Evolutionary conservation across 2,797 vertebrate genomes (phyloP), one percentile per base, ranked within the genome.

Genomic region (Rhadinocentrus ornatus): DNA sequence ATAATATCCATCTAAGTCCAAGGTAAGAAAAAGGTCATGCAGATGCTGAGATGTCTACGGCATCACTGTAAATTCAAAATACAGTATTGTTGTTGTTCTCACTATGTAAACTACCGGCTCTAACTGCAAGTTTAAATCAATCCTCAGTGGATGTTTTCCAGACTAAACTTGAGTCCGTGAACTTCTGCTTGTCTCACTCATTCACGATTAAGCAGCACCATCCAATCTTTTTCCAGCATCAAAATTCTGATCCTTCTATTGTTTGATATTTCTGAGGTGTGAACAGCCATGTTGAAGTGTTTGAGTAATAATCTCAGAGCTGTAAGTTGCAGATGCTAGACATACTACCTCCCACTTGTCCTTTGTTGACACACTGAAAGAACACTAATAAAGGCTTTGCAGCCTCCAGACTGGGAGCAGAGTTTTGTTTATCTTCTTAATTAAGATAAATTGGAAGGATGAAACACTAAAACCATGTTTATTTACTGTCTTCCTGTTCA

Each of bases 391-490:
- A 53, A 67, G 48, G 46, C 35, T 70, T 29, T 44, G 29, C 53
- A 75, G 63, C 29, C 37, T 44, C 52, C 48, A 68, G 81, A 71
- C 67, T 9, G 4, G 81, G 62, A 86, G 74, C 71, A 24, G n/a
- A 66, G 55, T 39, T 83, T 71, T 82, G 85, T 85, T 90, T 89
- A 87, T 93, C 85, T 83, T 48, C 71, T 80, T 89, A 89, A 89
- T 87, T 78, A 81, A 71, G 81, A 85, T 78, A 84, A 86, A 89
- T 86, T 88, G 62, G 63, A 78, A 69, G 66, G 80, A 92, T 87
- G 84, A 88, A 89, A 90, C 83, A 83, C 89, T 89, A 81, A 81
- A 83, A 73, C 78, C 35, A 1, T 73, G 86, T 92, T 94, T 93
- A 90, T 78, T 81, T 78, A 58, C 73, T 56, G 52, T 52, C 82